Conservation (phyloP, 2,113 vertebrate species). For the Ceratotherium simum region DNA sequence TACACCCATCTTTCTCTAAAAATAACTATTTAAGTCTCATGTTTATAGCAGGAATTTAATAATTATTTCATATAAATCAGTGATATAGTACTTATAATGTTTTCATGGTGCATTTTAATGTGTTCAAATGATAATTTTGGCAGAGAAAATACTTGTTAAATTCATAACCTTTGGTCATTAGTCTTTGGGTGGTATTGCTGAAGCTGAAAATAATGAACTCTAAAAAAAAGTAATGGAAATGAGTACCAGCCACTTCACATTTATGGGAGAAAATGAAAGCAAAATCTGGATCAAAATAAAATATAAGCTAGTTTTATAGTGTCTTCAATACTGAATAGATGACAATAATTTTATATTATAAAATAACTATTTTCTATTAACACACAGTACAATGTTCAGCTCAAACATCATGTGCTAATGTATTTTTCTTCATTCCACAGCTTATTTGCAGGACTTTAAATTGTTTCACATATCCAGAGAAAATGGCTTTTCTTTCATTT, state of each 20-base stretch:
- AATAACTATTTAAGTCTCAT: background rate
- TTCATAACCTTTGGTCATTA: background rate
- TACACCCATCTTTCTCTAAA: background rate
- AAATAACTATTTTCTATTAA: background rate
- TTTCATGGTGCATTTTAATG: background rate
- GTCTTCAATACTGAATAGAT: slow-evolving; percentile 6
- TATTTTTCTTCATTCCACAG: background rate
- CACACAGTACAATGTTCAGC: background rate
- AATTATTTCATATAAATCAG: background rate
- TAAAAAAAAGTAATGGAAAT: background rate
- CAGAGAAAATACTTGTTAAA: background rate
- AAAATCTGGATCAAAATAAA: slow-evolving; percentile 42
- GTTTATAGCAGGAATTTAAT: background rate
- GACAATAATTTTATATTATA: background rate
- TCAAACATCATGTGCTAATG: background rate
- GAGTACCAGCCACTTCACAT: background rate
- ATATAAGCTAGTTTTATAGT: background rate
- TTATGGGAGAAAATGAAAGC: background rate
- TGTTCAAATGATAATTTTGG: background rate
- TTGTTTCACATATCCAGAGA: background rate
- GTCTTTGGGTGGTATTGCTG: background rate
- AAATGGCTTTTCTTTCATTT: background rate
- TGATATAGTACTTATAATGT: background rate
- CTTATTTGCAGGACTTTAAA: background rate
- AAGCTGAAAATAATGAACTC: background rate